Percentiles rank a stretch among this genome's conserved stretches.
Conservation (phyloP, 1,140 invertebrate species). For the Apis dorsata region DNA sequence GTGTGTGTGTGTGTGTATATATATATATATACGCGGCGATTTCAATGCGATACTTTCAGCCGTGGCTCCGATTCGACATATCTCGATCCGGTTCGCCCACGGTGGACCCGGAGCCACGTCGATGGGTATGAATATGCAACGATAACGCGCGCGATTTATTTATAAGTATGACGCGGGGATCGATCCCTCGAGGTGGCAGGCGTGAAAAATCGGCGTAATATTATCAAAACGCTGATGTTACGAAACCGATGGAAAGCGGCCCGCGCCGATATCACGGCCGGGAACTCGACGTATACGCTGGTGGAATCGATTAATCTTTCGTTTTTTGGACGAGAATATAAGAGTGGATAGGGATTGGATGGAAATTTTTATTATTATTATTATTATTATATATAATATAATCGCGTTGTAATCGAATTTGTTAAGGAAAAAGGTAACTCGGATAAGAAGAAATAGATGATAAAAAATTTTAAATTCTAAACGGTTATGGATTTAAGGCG, state of each 20-base stretch:
- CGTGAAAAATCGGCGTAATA: slow-evolving; percentile 54
- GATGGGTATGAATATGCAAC: slow-evolving; percentile 72
- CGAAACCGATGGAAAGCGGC: slow-evolving; percentile 48
- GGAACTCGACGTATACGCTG: neutral
- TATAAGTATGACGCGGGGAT: slow-evolving; percentile 68
- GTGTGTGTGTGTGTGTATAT: too few relatives aligned
- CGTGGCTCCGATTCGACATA: slow-evolving; percentile 70
- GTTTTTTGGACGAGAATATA: too few relatives aligned
- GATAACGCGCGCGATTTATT: slow-evolving; percentile 71
- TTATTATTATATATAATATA: too few relatives aligned
- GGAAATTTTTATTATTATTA: too few relatives aligned
- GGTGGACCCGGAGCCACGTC: slow-evolving; percentile 50
- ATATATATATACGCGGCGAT: slow-evolving; percentile 39
- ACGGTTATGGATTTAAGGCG: too few relatives aligned
- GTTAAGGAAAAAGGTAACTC: too few relatives aligned
- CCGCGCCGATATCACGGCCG: neutral
- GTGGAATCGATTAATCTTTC: neutral
- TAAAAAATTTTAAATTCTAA: too few relatives aligned
- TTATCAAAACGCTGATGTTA: slow-evolving; percentile 49
- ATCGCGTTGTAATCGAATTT: too few relatives aligned
- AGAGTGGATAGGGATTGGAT: too few relatives aligned
- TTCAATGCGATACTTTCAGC: slow-evolving; percentile 68
- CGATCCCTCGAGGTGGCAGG: slow-evolving; percentile 52
- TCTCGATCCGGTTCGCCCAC: slow-evolving; percentile 73
- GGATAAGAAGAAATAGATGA: too few relatives aligned